phyloP scores from a whole-genome alignment of 2,113 vertebrate genomes.

The Myrmecobius fasciatus region DNA sequence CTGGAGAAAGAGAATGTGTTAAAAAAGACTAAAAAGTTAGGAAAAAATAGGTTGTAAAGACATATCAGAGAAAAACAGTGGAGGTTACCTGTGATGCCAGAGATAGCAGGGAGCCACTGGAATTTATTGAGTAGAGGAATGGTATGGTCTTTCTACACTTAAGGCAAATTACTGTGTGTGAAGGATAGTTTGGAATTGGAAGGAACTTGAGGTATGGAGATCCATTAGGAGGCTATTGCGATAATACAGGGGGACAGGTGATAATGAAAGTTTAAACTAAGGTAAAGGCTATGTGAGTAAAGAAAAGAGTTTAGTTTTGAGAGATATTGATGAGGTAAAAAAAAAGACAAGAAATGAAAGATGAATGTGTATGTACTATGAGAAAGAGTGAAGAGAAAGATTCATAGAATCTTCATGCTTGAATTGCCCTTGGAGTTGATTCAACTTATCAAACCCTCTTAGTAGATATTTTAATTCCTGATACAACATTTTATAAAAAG shows the following conservation, averaged over 20 bases:
- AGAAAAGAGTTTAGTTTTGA: neutral
- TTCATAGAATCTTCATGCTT: neutral
- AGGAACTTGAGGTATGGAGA: neutral
- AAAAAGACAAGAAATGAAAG: neutral
- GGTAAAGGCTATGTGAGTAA: neutral
- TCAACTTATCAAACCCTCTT: neutral
- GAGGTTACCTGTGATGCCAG: neutral
- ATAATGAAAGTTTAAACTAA: too few relatives aligned
- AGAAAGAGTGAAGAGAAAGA: neutral
- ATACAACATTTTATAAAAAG: neutral
- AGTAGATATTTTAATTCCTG: neutral
- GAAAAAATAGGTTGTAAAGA: neutral
- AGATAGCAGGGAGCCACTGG: neutral
- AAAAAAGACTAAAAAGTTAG: neutral
- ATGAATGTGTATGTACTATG: neutral
- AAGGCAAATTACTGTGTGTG: too few relatives aligned
- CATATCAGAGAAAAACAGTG: neutral
- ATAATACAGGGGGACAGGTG: neutral
- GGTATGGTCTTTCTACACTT: too few relatives aligned
- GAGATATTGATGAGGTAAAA: neutral
- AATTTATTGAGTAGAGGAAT: too few relatives aligned
- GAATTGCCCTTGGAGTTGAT: too few relatives aligned
- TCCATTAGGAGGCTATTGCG: neutral
- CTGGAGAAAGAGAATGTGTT: neutral
- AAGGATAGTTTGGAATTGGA: neutral